phyloP scores from a whole-genome alignment of 2,888 invertebrate genomes.

The Agapostemon virescens region DNA sequence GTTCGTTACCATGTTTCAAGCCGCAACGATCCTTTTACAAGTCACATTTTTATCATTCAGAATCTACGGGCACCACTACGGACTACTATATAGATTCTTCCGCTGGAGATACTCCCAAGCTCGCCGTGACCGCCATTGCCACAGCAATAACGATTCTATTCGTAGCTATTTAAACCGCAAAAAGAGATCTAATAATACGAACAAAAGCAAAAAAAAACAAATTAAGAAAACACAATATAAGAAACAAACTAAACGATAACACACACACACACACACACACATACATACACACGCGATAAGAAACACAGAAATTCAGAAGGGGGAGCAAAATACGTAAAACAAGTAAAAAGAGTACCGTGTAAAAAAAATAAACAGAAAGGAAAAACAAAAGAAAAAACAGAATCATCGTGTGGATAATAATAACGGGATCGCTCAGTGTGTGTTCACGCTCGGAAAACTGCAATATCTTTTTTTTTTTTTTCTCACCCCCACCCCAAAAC shows the following conservation, averaged over 20 bases:
- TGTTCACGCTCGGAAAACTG: slow-evolving; percentile 9
- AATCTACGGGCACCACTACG: slow-evolving; percentile 75
- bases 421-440: neutral
- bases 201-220: neutral
- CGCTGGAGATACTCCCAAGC: slow-evolving; percentile 76
- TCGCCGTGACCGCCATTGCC: slow-evolving; percentile 76
- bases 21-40: slow-evolving; percentile 65
- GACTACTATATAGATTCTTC: slow-evolving; percentile 73
- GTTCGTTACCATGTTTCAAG: slow-evolving; percentile 42
- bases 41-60: slow-evolving; percentile 78
- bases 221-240: slow-evolving; percentile 1
- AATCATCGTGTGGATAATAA: neutral
- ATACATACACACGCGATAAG: too few species aligned
- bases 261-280: too few species aligned
- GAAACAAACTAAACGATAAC: neutral
- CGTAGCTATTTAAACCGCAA: slow-evolving; percentile 68
- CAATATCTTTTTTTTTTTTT: too few species aligned
- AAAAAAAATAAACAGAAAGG: neutral
- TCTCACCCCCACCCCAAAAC: too few species aligned
- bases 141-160: slow-evolving; percentile 77
- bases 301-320: slow-evolving; percentile 27
- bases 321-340: slow-evolving; percentile 9
- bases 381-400: neutral
- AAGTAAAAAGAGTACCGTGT: neutral
- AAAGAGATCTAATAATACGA: neutral